Evolutionary conservation across 2,888 invertebrate species (phyloP), one percentile per base, ranked within the genome.

Genomic region (Sminthurides aquaticus): DNA sequence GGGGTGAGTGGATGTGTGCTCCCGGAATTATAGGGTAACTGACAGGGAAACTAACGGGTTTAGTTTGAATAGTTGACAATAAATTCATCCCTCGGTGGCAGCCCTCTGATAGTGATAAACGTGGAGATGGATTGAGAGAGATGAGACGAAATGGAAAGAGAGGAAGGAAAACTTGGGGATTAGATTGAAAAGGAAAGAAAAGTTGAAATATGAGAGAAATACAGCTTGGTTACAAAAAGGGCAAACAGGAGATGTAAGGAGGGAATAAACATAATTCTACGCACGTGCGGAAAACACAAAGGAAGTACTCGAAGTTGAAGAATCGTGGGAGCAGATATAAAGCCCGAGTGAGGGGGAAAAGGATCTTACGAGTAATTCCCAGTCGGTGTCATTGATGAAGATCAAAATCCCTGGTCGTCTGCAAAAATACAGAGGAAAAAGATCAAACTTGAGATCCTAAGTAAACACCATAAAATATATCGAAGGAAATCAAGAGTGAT

Each of bases 321-420:
- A n/a, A n/a, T n/a, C 43, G 5, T 34, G 43, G 5, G 43, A 34
- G 43, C 43, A 5, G n/a, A n/a, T 34, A 26, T 64, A 15, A 18
- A 22, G 43, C 22, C n/a, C 25, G 28, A 18, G 34, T 15, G 24
- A 25, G 62, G 5, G n/a, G 1, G 48, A 59, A 2, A 43, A 29
- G 27, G 25, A 8, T 20, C 81, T 82, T 81, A 86, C 87, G 79
- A 86, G 78, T 20, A 98, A 80, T 79, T 98, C 96, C 97, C 97
- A 98, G 77, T 98, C 98, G 0, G 89, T 84, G 75, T 98, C 96
- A 77, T 98, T 98, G 8, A 98, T 85, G 1, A 98, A 80, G 0
- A 98, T 95, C 57, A 98, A 80, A 68, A 98, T 97, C 1, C 97
- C 97, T 0, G 96, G 95, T 57, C 96, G 80, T 70, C 84, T 84